These are phyloP conservation scores for Drosophila macrospina DNA, from an alignment of 2,888 invertebrate species.

Conservation along the genomic window DNA sequence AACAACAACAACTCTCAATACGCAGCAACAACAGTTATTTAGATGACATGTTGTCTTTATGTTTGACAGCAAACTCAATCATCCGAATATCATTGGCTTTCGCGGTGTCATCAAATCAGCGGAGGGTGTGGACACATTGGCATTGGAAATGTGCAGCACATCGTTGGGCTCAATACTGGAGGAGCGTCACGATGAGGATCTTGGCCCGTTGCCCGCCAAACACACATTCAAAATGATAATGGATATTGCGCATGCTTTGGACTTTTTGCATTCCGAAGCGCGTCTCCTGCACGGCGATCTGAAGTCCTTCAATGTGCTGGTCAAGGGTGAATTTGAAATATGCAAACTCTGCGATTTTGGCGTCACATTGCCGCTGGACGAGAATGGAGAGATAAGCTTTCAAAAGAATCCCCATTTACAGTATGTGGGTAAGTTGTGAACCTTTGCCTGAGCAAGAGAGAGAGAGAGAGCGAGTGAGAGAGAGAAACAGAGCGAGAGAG, in stretches of 20 bases:
- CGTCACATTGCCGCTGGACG: conserved; percentile 90
- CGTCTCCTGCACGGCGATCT: conserved; percentile 92
- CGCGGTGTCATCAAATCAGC: conserved; percentile 85
- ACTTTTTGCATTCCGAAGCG: conserved; percentile 91
- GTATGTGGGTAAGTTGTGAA: conserved; percentile 87
- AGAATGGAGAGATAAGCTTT: conserved; percentile 88
- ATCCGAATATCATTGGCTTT: conserved; percentile 94
- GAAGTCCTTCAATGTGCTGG: conserved; percentile 92
- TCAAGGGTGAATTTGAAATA: conserved; percentile 90
- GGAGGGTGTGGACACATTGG: conserved; percentile 87
- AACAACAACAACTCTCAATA: background rate
- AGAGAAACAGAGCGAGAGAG: too few species aligned
- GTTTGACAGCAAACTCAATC: conserved; percentile 87
- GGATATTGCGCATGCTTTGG: conserved; percentile 90
- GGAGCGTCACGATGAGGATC: conserved; percentile 87
- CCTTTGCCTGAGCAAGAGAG: too few species aligned
- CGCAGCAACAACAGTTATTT: conserved; percentile 2
- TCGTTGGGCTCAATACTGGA: conserved; percentile 92
- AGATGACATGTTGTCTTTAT: background rate
- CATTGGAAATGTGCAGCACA: conserved; percentile 91
- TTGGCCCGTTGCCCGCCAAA: conserved; percentile 88
- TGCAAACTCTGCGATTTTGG: conserved; percentile 95
- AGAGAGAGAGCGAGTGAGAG: too few species aligned
- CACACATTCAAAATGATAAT: conserved; percentile 89
- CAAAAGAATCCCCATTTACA: conserved; percentile 86